Evolutionary conservation across 2,113 vertebrate genomes (phyloP).

Genomic region (Charina bottae): DNA sequence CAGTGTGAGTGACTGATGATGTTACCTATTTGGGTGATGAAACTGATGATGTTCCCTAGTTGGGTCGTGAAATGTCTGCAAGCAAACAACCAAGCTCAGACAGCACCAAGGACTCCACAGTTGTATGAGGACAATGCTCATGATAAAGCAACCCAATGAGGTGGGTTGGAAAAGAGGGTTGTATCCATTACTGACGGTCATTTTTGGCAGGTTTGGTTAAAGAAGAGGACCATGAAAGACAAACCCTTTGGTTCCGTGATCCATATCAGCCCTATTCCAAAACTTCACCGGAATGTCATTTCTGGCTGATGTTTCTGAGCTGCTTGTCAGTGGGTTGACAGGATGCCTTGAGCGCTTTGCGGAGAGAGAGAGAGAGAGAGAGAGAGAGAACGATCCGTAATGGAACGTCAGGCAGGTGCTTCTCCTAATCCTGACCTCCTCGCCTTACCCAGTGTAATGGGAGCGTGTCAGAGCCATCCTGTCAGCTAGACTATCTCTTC

Average conservation of each 20-base stretch:
- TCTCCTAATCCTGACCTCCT: slow-evolving; percentile 41
- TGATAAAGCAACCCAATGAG: neutral
- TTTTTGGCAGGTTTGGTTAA: neutral
- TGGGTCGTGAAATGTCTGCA: neutral
- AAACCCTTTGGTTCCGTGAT: neutral
- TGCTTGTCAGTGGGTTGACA: neutral
- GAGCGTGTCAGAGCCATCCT: slow-evolving; percentile 35
- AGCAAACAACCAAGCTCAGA: neutral
- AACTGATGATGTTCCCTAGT: neutral
- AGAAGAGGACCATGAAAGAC: neutral
- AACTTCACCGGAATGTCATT: neutral
- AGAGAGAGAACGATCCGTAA: neutral
- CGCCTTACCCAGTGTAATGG: slow-evolving; percentile 12
- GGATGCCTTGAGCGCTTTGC: neutral
- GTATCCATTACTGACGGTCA: too few species aligned
- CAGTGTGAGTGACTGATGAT: too few species aligned
- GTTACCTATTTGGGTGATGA: too few species aligned
- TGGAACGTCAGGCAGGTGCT: neutral
- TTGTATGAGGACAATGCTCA: accelerated
- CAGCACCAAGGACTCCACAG: neutral
- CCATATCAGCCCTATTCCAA: neutral
- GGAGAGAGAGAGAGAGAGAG: accelerated
- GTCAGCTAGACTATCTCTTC: slow-evolving; percentile 53
- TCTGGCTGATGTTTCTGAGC: too few species aligned
- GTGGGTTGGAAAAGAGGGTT: neutral